phyloP scores from a whole-genome alignment of 2,888 invertebrate genomes.

The Epirrita christyi region DNA sequence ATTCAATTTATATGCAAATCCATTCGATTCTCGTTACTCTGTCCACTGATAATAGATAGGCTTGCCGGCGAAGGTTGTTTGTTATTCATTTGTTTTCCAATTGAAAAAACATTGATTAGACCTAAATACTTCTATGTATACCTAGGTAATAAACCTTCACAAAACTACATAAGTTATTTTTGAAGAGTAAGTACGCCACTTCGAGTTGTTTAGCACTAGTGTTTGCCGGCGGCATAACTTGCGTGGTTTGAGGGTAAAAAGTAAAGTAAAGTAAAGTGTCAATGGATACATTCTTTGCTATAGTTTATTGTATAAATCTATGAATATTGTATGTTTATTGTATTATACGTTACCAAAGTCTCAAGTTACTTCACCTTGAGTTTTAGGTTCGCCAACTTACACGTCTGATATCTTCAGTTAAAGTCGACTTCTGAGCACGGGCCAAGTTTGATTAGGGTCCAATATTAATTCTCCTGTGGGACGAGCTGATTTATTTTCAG shows the following conservation, averaged over 20 bases:
- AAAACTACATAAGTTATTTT: too few species aligned
- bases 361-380: too few species aligned
- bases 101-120: constrained; percentile 20
- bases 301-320: too few species aligned
- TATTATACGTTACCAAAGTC: too few species aligned
- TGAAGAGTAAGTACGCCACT: too few species aligned
- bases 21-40: constrained; percentile 14
- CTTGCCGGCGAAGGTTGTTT: constrained; percentile 9
- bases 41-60: constrained; percentile 20
- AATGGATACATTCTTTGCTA: too few species aligned
- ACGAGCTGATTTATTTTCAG: constrained; percentile 43
- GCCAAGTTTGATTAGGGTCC: constrained; percentile 55
- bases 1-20: constrained; percentile 24
- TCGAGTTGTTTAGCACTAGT: too few species aligned
- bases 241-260: too few species aligned
- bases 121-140: constrained; percentile 1
- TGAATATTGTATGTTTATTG: too few species aligned
- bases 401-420: constrained; percentile 25
- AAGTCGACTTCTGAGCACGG: constrained; percentile 39
- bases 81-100: constrained; percentile 20
- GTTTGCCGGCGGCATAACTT: too few species aligned
- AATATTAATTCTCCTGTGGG: constrained; percentile 49
- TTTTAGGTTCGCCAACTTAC: constrained; percentile 10
- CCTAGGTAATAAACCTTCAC: too few species aligned
- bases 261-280: too few species aligned